Evolutionary conservation across 2,888 invertebrate genomes (phyloP).

Genomic region (Leucozona laternaria): DNA sequence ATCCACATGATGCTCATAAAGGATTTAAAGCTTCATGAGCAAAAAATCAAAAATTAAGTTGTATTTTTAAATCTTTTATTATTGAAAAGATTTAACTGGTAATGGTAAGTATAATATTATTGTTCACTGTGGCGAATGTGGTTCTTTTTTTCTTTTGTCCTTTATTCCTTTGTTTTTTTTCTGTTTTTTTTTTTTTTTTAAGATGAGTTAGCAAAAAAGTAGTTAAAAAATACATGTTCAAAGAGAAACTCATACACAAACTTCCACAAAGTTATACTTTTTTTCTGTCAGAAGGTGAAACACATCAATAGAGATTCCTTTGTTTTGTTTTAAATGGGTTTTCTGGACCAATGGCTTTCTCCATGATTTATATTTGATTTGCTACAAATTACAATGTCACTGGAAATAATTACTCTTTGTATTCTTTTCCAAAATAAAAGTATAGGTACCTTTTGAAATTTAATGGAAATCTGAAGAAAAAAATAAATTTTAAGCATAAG

Average conservation of each 20-base stretch:
- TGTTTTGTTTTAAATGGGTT: conserved; percentile 12
- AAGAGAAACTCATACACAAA: neutral
- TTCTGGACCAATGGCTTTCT: neutral
- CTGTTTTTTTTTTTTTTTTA: neutral
- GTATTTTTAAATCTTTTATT: neutral
- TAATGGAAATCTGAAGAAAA: neutral
- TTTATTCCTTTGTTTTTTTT: neutral
- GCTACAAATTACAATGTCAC: neutral
- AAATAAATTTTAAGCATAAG: no score
- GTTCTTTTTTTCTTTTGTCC: neutral
- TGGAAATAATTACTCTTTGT: neutral
- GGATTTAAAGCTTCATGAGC: neutral
- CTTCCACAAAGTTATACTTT: neutral
- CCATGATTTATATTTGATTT: neutral
- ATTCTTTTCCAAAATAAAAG: neutral
- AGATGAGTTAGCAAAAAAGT: neutral
- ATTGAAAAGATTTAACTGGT: neutral
- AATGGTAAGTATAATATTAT: neutral
- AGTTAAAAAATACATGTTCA: neutral
- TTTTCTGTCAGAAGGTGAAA: neutral
- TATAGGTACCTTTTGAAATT: neutral
- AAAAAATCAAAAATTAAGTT: neutral
- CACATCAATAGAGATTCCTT: neutral
- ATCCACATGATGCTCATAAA: neutral
- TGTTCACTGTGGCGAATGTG: neutral